A percentile compares a stretch with the other conserved stretches of the same genome.
phyloP scores from a whole-genome alignment of 35 echinoderm and acorn worm genomes.

The Apostichopus japonicus region DNA sequence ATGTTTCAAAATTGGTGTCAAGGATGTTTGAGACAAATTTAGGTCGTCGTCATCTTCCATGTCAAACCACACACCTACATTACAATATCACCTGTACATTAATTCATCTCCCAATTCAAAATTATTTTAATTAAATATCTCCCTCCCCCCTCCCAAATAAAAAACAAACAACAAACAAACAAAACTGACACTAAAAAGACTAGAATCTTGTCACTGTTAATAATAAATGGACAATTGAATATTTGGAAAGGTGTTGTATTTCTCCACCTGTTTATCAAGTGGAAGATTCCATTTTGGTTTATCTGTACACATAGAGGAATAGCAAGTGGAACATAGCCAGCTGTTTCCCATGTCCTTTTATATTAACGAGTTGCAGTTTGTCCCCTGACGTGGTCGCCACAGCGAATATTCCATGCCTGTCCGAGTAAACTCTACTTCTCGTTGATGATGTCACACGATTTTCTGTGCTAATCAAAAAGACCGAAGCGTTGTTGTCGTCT shows the following conservation, averaged over 20 bases:
- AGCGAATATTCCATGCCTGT: not conserved
- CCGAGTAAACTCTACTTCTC: not conserved
- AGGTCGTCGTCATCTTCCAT: too few relatives aligned
- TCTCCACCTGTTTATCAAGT: not conserved
- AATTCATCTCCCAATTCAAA: too few relatives aligned
- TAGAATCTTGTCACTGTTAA: too few relatives aligned
- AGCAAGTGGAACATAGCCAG: not conserved
- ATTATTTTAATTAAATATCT: too few relatives aligned
- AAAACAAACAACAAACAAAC: too few relatives aligned
- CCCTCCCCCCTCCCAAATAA: too few relatives aligned
- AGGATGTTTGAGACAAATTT: too few relatives aligned
- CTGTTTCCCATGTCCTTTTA: not conserved
- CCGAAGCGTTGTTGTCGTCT: not conserved
- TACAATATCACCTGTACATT: too few relatives aligned
- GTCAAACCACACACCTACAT: too few relatives aligned
- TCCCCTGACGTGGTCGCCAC: not conserved
- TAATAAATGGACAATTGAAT: not conserved
- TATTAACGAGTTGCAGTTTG: not conserved
- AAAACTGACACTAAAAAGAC: too few relatives aligned
- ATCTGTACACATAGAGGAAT: not conserved
- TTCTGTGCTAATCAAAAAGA: too few relatives aligned
- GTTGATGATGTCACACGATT: not conserved
- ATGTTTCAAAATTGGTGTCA: too few relatives aligned
- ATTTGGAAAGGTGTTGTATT: not conserved
- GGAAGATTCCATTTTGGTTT: not conserved